A percentile compares a stretch with the other conserved stretches of the same genome.
phyloP scores from a whole-genome alignment of 2,888 invertebrate species.

The Cantharis rufa region DNA sequence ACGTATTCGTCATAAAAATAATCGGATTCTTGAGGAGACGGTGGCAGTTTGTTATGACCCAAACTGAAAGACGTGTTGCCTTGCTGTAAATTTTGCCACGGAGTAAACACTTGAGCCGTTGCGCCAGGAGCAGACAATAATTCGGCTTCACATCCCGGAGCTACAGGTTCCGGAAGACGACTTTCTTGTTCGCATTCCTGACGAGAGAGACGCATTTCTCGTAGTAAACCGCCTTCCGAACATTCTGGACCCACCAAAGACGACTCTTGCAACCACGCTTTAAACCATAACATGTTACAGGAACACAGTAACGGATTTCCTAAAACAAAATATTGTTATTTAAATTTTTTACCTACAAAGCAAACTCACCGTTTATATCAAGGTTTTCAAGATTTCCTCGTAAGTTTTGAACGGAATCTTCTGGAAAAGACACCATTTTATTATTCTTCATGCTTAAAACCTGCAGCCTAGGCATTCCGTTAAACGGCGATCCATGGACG shows the following conservation, averaged over 20 bases:
- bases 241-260: constrained; percentile 77
- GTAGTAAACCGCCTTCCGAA: constrained; percentile 76
- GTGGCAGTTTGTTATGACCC: constrained; percentile 60
- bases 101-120: constrained; percentile 64
- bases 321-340: constrained; percentile 45
- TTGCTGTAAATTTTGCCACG: constrained; percentile 61
- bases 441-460: constrained; percentile 79
- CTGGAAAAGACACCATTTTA: constrained; percentile 72
- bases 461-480: constrained; percentile 81
- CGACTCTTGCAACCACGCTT: constrained; percentile 80
- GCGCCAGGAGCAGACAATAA: constrained; percentile 56
- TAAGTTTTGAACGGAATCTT: constrained; percentile 74
- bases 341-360: not conserved
- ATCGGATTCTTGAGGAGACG: constrained; percentile 76
- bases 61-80: constrained; percentile 56
- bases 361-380: constrained; percentile 76
- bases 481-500: constrained; percentile 79
- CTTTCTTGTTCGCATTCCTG: constrained; percentile 65
- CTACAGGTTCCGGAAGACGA: constrained; percentile 59
- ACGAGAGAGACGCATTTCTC: constrained; percentile 71
- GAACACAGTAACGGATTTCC: constrained; percentile 84
- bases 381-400: constrained; percentile 81
- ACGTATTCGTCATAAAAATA: constrained; percentile 84
- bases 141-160: constrained; percentile 73
- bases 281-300: constrained; percentile 81